These are phyloP conservation scores for Lagopus muta DNA, from an alignment of 2,113 vertebrate species.

Conservation along the genomic window DNA sequence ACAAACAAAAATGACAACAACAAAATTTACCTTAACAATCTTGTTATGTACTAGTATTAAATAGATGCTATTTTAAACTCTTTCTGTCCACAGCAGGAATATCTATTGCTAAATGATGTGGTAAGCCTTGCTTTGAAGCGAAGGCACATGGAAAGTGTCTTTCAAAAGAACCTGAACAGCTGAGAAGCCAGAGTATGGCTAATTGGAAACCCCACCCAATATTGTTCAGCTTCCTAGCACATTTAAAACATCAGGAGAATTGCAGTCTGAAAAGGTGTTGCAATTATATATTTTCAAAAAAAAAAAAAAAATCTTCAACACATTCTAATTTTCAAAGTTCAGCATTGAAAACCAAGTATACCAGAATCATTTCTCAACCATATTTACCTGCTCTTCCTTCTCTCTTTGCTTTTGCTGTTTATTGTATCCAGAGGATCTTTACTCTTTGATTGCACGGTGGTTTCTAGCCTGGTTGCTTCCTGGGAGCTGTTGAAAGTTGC, in stretches of 20 bases:
- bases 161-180: background rate
- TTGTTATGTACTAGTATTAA: background rate
- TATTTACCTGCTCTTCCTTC: background rate
- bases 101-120: background rate
- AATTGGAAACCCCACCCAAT: background rate
- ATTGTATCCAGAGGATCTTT: background rate
- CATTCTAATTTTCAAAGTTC: background rate
- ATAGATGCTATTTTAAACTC: conserved; percentile 18
- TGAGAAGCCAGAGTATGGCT: background rate
- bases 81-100: background rate
- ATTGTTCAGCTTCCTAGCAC: background rate
- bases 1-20: background rate
- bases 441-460: background rate
- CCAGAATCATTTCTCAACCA: background rate
- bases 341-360: background rate
- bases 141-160: background rate
- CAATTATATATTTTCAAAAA: background rate
- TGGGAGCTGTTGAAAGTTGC: background rate
- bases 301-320: background rate
- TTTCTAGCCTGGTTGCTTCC: background rate
- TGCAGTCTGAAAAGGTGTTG: background rate
- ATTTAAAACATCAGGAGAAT: background rate
- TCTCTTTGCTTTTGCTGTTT: background rate
- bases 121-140: background rate
- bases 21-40: background rate